phyloP scores from a whole-genome alignment of 37 sponge, comb jelly and placozoan genomes.

The Ephydatia muelleri region DNA sequence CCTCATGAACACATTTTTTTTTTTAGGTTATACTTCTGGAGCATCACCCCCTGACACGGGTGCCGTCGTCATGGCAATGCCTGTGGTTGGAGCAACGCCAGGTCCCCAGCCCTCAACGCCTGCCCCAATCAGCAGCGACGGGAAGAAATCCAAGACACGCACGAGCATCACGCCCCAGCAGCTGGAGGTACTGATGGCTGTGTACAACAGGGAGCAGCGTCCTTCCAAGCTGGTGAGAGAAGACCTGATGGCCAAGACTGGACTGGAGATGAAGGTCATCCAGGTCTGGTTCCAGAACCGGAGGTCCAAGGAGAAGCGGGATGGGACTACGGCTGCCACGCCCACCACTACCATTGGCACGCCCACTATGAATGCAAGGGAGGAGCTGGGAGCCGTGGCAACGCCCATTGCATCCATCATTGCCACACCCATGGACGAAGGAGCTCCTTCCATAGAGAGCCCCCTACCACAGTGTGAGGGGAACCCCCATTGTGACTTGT shows the following conservation, averaged over 20 bases:
- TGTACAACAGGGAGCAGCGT: conserved; percentile 60
- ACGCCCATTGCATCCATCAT: too few relatives aligned
- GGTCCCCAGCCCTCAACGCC: not conserved
- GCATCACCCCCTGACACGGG: not conserved
- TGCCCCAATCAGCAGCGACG: conserved; percentile 8
- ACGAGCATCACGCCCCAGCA: conserved; percentile 78
- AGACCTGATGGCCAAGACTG: conserved; percentile 66
- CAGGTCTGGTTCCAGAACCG: conserved; percentile 97
- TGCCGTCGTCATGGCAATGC: not conserved
- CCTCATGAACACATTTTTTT: not conserved
- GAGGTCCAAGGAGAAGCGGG: conserved; percentile 81
- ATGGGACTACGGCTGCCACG: conserved; percentile 5
- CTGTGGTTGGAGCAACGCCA: not conserved
- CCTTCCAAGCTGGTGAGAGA: conserved; percentile 70
- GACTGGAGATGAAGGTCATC: conserved; percentile 74
- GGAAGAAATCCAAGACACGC: conserved; percentile 42
- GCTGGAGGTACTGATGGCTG: conserved; percentile 37
- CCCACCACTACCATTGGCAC: too few relatives aligned
- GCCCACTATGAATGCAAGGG: too few relatives aligned
- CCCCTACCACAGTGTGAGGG: too few relatives aligned
- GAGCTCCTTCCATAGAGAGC: too few relatives aligned
- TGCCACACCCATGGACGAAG: too few relatives aligned
- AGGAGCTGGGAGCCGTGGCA: too few relatives aligned
- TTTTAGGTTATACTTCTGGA: not conserved
- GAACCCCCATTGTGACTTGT: too few relatives aligned